A percentile compares a stretch with the other conserved stretches of the same genome.
phyloP scores from a whole-genome alignment of 2,888 invertebrate genomes.

The Pachydiplax longipennis region DNA sequence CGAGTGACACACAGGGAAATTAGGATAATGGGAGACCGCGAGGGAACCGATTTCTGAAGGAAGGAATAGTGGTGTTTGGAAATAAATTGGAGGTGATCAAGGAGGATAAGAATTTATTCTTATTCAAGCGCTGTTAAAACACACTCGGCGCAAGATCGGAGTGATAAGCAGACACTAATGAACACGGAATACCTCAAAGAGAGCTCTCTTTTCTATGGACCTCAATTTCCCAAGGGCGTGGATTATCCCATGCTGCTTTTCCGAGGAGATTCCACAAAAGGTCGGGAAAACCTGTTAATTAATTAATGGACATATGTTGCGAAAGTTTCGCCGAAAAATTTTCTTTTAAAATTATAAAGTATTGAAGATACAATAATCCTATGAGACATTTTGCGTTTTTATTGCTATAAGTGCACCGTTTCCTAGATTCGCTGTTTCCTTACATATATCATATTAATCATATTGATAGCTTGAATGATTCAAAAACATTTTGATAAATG shows the following conservation, averaged over 20 bases:
- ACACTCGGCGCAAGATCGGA: background rate
- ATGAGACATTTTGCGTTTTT: no score
- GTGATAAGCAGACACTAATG: conserved; percentile 23
- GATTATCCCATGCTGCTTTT: background rate
- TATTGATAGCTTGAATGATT: no score
- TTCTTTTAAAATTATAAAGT: no score
- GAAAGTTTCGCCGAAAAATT: no score
- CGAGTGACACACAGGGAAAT: background rate
- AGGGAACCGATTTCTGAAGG: background rate
- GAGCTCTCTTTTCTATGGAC: background rate
- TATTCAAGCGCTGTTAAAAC: background rate
- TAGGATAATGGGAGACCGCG: background rate
- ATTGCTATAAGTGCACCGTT: no score
- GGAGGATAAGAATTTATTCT: background rate
- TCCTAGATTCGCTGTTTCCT: no score
- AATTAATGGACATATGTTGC: no score
- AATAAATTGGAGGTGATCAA: background rate
- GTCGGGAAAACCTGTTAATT: no score
- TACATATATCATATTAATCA: no score
- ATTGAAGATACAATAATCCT: no score
- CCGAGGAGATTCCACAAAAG: no score
- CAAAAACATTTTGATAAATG: no score
- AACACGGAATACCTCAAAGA: background rate
- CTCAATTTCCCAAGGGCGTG: background rate
- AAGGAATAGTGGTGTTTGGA: background rate